These are phyloP conservation scores for Ennomos quercinarius DNA, from an alignment of 2,888 invertebrate species.

Conservation along the genomic window DNA sequence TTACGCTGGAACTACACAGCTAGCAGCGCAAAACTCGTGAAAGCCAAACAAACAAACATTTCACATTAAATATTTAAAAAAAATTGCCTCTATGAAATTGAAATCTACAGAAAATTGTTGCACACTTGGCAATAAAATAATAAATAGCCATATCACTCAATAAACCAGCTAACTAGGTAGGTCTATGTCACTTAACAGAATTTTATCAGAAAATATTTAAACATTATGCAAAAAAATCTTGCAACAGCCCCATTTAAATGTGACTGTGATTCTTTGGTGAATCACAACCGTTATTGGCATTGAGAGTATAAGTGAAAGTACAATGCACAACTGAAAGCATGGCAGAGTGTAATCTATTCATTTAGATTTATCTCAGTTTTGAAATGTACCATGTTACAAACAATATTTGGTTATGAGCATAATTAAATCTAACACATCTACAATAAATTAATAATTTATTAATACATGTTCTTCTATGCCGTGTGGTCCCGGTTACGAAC, in stretches of 20 bases:
- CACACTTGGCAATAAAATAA: conserved; percentile 9
- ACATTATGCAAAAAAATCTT: conserved; percentile 11
- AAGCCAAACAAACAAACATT: too few relatives aligned
- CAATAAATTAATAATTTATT: too few relatives aligned
- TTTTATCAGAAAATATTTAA: conserved; percentile 7
- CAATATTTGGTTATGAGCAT: neutral
- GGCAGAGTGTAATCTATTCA: conserved; percentile 43
- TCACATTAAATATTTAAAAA: too few relatives aligned
- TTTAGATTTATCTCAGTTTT: conserved; percentile 8
- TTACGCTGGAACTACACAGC: too few relatives aligned
- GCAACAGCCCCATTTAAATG: conserved; percentile 42
- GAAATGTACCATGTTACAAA: neutral
- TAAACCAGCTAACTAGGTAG: neutral
- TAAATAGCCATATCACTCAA: conserved; percentile 10
- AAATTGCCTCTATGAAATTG: too few relatives aligned
- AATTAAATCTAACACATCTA: too few relatives aligned
- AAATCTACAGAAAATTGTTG: neutral
- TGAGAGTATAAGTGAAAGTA: conserved; percentile 83
- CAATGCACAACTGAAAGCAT: conserved; percentile 70
- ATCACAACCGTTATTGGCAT: conserved; percentile 80
- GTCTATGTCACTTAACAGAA: conserved; percentile 3
- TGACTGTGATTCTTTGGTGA: conserved; percentile 60
- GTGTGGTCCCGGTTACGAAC: too few relatives aligned
- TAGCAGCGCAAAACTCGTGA: too few relatives aligned
- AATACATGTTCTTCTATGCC: too few relatives aligned